Evolutionary conservation across 2,888 invertebrate genomes (phyloP), one percentile per base, ranked within the genome.

Genomic region (Tenodera sinensis): DNA sequence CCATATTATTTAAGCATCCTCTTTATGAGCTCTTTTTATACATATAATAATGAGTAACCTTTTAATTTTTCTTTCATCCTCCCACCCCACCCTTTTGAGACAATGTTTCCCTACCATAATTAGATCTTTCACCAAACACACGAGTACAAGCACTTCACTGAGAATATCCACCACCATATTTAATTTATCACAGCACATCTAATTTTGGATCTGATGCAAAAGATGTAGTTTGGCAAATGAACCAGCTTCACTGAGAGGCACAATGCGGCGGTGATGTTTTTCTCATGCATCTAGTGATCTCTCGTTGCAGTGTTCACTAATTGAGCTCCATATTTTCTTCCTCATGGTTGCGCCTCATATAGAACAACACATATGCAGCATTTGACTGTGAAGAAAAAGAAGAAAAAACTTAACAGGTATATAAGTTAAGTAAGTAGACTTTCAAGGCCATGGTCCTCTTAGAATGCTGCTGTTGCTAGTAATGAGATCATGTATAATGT

Each of bases 341-440:
- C 8, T 86, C n/a, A 9, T 20, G 47, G 25, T 86, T 30, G 71
- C 85, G 87, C 12, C 71, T 84, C 90, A 93, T 92, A 91, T 94
- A 94, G 89, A 94, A 94, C 28, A 94, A 92, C 25, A 94, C 94
- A 91, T 94, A 94, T 1, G 94, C 94, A 42, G 93, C 93, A 91
- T 93, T 93, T 9, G 94, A 93, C 91, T 86, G 86, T 6, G 54
- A 81, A 86, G 14, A 28, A 42, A 12, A 42, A 42, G 12, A 12
- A 42, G 12, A 42, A 34, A 34, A 34, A 34, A 7, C 4, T 7
- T 34, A 34, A 34, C 34, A 34, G 34, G 6, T 34, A 12, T 12
- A 42, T 42, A 6, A 42, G 0, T 34, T 34, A 34, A 34, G 6
- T 12, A 42, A 42, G 12, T 9, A 12, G 12, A 42, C 42, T 42